Evolutionary conservation across 1,140 invertebrate species (phyloP), one percentile per base, ranked within the genome.

Genomic region (Trichonephila clavata): DNA sequence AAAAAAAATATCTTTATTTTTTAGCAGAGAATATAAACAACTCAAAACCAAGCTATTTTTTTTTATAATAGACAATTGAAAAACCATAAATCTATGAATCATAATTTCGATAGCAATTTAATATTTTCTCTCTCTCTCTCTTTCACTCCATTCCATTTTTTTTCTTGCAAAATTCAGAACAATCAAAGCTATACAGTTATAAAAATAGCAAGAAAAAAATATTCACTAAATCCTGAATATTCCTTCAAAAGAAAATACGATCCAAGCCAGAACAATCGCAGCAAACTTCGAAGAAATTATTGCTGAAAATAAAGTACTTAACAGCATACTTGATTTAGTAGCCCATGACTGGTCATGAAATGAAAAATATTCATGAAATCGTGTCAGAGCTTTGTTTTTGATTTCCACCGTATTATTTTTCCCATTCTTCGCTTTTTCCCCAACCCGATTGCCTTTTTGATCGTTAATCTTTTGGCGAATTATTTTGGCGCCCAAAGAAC

Each of bases 321-420:
- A 84, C 83, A 84, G 83, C 83, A 24, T 59, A 24, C 50, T 84
- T 84, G 83, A 84, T 84, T 84, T 84, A 84, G 83, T 59, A 84
- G 43, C 43, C 83, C 83, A 84, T 84, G 83, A 84, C 50, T 84
- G 83, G 83, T 59, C 83, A 57, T 57, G 83, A 84, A 59, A 84
- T 84, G 83, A 84, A 84, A 59, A 59, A 84, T 84, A 84, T 57
- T 84, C 83, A 84, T 84, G 50, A 50, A 84, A 84, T 84, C 83
- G 83, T 84, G 83, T 84, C 83, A 84, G 50, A 50, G 83, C 83
- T 84, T 84, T 84, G 43, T 59, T 84, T 84, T 84, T 84, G 43
- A 84, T 84, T 84, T 59, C 59, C 83, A 13, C 59, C n/a, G 39
- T 83, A 39, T 83, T 84, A 84, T 84, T 84, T 21, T 71, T 77